Base-by-base conservation (phyloP, 2,113 vertebrate genomes). In the Morone saxatilis region DNA sequence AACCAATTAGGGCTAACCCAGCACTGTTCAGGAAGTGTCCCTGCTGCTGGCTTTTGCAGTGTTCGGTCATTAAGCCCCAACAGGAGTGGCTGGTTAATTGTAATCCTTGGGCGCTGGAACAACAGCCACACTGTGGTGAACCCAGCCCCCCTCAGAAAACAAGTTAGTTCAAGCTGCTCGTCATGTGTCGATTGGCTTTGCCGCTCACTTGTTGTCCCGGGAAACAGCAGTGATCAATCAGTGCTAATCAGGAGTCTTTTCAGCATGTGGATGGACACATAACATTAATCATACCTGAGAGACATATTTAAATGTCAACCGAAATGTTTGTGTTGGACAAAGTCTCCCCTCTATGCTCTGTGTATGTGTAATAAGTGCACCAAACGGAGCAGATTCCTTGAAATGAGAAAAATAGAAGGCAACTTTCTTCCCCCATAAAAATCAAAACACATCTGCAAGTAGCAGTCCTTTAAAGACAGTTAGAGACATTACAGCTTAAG, bases 31-130 rank as follows among this genome's bases (percentile, higher is more conserved):
- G 91, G 86, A 94, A 93, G 92, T 89, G 78, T 79, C 88, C 90
- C 93, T 51, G 86, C 92, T 92, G 93, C 84, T 91, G 88, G 76
- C 90, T 90, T 92, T 91, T 90, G 83, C 90, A 54, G 74, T 72
- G 81, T 82, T 79, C 73, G 63, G 87, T 94, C 89, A 93, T 94
- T 94, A 94, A 94, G 92, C 88, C 91, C 86, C 88, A 86, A 83
- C 90, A 91, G 90, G 90, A 91, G 92, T 90, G 89, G 88, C 86
- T 84, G 85, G 82, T 90, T 93, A 91, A 93, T 93, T 90, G 93
- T 93, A 90, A 93, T 94, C 86, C 89, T 78, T 77, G 83, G 73
- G 83, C 85, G 76, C 90, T 94, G 92, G 83, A 95, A 94, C 93
- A 95, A 94, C 91, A 94, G 90, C 85, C 71, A 76, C 92, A 91